Percentiles rank a stretch among this genome's conserved stretches.
Evolutionary conservation across 2,113 vertebrate genomes (phyloP).

Genomic region (Henicopernis longicauda): DNA sequence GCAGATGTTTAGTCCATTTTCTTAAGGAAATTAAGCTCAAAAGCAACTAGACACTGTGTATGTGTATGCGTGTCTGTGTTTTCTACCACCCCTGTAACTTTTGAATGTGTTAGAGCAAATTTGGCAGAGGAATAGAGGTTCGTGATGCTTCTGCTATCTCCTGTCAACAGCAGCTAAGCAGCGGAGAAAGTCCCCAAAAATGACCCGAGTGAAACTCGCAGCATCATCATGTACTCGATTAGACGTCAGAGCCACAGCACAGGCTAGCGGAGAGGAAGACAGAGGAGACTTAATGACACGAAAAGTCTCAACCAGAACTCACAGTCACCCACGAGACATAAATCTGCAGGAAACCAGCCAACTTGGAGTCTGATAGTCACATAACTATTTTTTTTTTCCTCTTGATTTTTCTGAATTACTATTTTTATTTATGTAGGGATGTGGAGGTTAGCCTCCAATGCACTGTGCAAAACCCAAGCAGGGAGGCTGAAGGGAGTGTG

Average conservation of each 20-base stretch:
- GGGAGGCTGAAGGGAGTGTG: background rate
- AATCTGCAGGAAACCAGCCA: background rate
- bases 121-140: background rate
- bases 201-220: background rate
- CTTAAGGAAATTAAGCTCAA: background rate
- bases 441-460: background rate
- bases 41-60: fast-evolving
- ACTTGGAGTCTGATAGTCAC: background rate
- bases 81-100: background rate
- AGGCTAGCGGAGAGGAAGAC: background rate
- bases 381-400: background rate
- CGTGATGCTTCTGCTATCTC: background rate
- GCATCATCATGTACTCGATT: background rate
- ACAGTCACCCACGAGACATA: background rate
- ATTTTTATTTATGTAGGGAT: background rate
- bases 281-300: background rate
- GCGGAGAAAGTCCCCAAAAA: background rate
- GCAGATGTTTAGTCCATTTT: background rate
- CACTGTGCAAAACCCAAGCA: fast-evolving
- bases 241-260: background rate
- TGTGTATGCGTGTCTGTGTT: fast-evolving
- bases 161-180: background rate
- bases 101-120: background rate
- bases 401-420: background rate
- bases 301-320: background rate